phyloP scores from a whole-genome alignment of 53 echinoderm and acorn worm species.

The Paelopatides confundens region DNA sequence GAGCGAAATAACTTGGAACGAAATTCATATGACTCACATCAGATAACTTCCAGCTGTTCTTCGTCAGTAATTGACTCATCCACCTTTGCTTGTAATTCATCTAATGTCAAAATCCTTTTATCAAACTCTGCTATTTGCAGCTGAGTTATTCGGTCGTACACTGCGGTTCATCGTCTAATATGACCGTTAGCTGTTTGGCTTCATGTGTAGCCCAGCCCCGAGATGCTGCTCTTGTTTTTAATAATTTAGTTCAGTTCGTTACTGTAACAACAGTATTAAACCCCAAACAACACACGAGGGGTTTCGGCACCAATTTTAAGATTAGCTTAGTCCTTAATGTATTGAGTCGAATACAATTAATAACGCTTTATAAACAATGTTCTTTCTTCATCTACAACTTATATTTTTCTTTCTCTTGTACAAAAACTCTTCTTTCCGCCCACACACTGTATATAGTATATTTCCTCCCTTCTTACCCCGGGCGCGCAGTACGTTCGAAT shows the following conservation, averaged over 20 bases:
- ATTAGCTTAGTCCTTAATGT: too few relatives aligned
- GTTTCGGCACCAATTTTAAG: slow-evolving; percentile 15
- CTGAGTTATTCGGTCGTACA: background rate
- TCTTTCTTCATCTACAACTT: too few relatives aligned
- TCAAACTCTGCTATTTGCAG: slow-evolving; percentile 41
- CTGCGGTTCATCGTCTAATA: background rate
- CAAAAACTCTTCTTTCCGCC: too few relatives aligned
- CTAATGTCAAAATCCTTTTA: background rate
- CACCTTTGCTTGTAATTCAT: slow-evolving; percentile 16
- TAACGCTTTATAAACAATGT: too few relatives aligned
- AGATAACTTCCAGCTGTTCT: background rate
- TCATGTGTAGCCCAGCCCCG: slow-evolving; percentile 8
- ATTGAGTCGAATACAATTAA: too few relatives aligned
- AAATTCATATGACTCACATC: slow-evolving; percentile 12
- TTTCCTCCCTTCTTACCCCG: too few relatives aligned
- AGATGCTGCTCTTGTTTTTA: background rate
- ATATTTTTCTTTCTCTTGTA: too few relatives aligned
- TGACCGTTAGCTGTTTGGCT: slow-evolving; percentile 17
- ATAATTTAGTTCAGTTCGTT: background rate
- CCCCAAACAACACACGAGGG: background rate
- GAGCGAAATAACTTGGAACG: background rate
- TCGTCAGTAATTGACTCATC: slow-evolving; percentile 16
- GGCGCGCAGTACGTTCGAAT: too few relatives aligned
- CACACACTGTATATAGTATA: too few relatives aligned
- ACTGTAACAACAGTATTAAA: background rate